These are phyloP conservation scores for Tenthredo mesomela DNA, from an alignment of 2,888 invertebrate species.

Conservation along the genomic window DNA sequence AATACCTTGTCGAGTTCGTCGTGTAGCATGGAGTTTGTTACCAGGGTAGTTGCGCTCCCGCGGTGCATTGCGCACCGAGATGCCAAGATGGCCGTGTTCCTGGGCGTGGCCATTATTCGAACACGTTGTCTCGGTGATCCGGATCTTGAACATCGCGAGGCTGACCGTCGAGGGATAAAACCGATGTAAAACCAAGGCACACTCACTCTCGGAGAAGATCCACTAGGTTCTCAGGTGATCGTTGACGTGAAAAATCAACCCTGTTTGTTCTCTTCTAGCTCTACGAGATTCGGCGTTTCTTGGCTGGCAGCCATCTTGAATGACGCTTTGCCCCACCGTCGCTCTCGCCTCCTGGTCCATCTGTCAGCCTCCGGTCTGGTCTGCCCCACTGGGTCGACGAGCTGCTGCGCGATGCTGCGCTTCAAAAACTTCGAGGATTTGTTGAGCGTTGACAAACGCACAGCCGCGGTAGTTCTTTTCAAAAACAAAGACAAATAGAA, in stretches of 20 bases:
- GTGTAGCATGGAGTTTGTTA: conserved; percentile 47
- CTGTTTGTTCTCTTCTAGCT: conserved; percentile 63
- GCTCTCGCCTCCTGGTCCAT: conserved; percentile 63
- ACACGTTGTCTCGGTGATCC: conserved; percentile 55
- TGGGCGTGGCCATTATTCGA: conserved; percentile 73
- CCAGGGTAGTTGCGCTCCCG: conserved; percentile 67
- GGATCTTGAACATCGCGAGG: conserved; percentile 28
- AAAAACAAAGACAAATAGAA: conserved; percentile 49
- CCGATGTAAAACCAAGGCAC: conserved; percentile 17
- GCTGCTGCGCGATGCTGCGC: conserved; percentile 43
- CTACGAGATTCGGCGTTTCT: conserved; percentile 2
- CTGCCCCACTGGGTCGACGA: conserved; percentile 50
- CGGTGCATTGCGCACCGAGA: conserved; percentile 66
- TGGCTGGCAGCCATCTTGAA: conserved; percentile 71
- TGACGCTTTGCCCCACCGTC: conserved; percentile 62
- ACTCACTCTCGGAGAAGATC: conserved; percentile 62
- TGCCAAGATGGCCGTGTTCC: conserved; percentile 75
- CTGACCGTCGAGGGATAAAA: neutral
- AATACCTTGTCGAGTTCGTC: conserved; percentile 34
- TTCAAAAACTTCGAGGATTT: conserved; percentile 48
- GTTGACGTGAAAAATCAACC: conserved; percentile 60
- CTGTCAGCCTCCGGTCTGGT: conserved; percentile 62
- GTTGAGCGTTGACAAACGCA: conserved; percentile 54
- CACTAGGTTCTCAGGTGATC: conserved; percentile 57
- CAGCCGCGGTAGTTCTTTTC: conserved; percentile 52